A percentile compares a stretch with the other conserved stretches of the same genome.
Conservation (phyloP, 2,888 invertebrate genomes). For the Hydriomena furcata region DNA sequence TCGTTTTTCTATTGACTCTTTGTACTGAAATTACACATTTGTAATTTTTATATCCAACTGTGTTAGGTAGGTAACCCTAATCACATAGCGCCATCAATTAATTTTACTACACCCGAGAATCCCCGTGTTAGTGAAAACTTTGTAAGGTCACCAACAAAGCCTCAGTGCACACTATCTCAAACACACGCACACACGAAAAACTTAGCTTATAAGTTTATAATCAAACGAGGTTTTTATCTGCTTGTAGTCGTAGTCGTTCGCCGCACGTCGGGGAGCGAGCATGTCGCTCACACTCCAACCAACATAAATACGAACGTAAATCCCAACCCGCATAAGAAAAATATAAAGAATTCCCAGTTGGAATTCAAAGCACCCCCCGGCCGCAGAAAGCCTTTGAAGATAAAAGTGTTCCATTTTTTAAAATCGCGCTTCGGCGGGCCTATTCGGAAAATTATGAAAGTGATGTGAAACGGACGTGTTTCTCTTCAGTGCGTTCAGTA, state of each 20-base stretch:
- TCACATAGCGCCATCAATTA: constrained; percentile 25
- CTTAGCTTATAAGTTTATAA: constrained; percentile 83
- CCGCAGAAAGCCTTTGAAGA: constrained; percentile 60
- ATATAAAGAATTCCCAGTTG: constrained; percentile 52
- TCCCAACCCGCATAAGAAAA: constrained; percentile 57
- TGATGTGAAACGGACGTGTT: constrained; percentile 74
- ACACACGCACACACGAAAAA: constrained; percentile 78
- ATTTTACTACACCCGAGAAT: constrained; percentile 31
- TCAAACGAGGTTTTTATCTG: constrained; percentile 81
- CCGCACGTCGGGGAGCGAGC: constrained; percentile 74
- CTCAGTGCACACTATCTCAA: constrained; percentile 65
- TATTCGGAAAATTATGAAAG: constrained; percentile 77
- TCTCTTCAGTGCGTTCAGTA: constrained; percentile 52
- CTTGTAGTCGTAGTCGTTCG: constrained; percentile 69
- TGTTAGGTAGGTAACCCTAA: constrained; percentile 22
- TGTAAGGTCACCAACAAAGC: constrained; percentile 74
- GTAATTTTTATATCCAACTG: neutral
- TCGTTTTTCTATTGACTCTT: too few species aligned
- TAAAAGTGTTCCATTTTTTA: constrained; percentile 62
- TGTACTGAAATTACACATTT: too few species aligned
- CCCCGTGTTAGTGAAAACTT: constrained; percentile 67
- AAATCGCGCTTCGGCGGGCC: constrained; percentile 53
- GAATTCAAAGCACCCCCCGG: constrained; percentile 52
- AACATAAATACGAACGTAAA: constrained; percentile 64
- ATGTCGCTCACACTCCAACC: constrained; percentile 68